Base-by-base conservation (phyloP, 2,113 vertebrate genomes). In the Pyxicephalus adspersus region DNA sequence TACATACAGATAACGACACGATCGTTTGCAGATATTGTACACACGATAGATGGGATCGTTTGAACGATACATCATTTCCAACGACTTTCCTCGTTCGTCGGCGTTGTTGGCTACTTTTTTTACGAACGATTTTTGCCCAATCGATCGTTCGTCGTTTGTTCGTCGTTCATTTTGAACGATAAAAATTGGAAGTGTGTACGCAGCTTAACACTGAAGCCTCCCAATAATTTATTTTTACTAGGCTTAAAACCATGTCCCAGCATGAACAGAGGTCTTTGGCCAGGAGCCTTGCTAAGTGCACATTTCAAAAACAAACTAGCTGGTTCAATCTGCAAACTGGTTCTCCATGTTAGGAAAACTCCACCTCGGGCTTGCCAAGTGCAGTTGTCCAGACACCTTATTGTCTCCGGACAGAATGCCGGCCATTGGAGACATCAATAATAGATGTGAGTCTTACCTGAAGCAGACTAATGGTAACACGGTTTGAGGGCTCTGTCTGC, bases 261-360 rank as follows among this genome's bases (percentile, higher is more conserved):
- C 64, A 50, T 28, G 64, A 80, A 57, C 45, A 64, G 55, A 82
- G 83, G 68, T 65, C 73, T 81, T 52, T 55, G 81, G 75, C 84
- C 83, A 86, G 83, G 68, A 86, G 82, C 82, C 74, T 72, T 86
- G 15, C 83, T 83, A 86, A 88, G 83, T 79, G 76, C 64, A 63
- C 61, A 67, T 57, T 86, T 85, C 83, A 89, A 76, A 87, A 25
- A 34, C 60, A 13, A 75, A 61, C 0, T 13, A 29, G 19, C 2
- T 15, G 15, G 22, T 64, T 29, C 4, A 64, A 8, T 29, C 60
- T 64, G 2, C 34, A 76, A 50, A 45, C 61, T 31, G 54, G 16
- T 19, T 72, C 68, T 57, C 68, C 26, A 9, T 7, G 25, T 7
- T 18, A 28, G n/a, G 23, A 16, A 23, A 74, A 38, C 20, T 52